Evolutionary conservation across 2,888 invertebrate species (phyloP), one percentile per base, ranked within the genome.

Genomic region (Leptodirus hochenwartii): DNA sequence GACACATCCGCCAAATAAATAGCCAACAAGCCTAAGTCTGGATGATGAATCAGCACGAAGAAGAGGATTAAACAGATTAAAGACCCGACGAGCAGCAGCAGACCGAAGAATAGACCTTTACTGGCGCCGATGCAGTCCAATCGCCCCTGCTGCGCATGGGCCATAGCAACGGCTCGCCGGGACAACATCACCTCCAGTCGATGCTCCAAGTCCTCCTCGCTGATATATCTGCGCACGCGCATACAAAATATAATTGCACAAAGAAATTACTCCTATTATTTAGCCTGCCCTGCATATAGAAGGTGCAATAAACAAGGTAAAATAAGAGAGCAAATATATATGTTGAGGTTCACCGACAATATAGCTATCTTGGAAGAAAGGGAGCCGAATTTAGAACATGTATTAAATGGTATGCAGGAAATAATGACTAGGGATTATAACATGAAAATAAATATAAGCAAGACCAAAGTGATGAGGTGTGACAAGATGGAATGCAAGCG

Each of bases 81-180:
- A 13, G 88, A 84, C 32, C 81, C 84, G 41, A 90, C 88, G 45
- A 90, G 64, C 39, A 88, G 69, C 35, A 90, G 66, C 29, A 90
- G 66, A 45, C 90, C 90, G 56, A 85, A 81, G 69, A 90, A 90
- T 30, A 90, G 69, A 41, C 88, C 87, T 53, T 85, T 85, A 48
- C 87, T 88, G 15, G 93, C 88, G 15, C 91, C 90, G 22, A 90
- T 81, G 53, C 93, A 93, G 60, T 93, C 91, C 34, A 91, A 82
- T 29, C 84, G 70, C 41, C 78, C 76, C 35, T 71, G 71, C 40
- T 78, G 80, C 40, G 79, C 81, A 42, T 81, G 80, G 30, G 84
- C 84, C 56, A 84, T 64, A 30, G 80, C 82, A 35, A 82, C 82
- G 35, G 84, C 84, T 50, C 84, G 69, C 49, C 82, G 72, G 36